Percentiles rank a stretch among this genome's conserved stretches.
These are phyloP conservation scores for Myotis davidii DNA, from an alignment of 2,113 vertebrate genomes.

Conservation along the genomic window DNA sequence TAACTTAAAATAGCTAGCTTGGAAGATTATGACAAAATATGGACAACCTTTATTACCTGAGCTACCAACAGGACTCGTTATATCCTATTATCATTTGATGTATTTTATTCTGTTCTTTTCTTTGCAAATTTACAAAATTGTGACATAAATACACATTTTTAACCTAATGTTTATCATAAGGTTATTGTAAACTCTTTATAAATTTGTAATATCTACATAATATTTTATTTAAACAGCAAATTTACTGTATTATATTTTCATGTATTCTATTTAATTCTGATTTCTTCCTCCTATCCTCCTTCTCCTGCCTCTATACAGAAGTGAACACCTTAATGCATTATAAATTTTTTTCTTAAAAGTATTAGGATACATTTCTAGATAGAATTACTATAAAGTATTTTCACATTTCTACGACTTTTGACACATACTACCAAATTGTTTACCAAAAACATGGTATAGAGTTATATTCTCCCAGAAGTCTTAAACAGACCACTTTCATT, in stretches of 20 bases:
- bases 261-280: not conserved
- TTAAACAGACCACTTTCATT: not conserved
- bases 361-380: slow-evolving; percentile 46
- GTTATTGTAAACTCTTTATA: slow-evolving; percentile 15
- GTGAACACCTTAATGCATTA: not conserved
- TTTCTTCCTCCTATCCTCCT: not conserved
- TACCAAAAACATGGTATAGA: not conserved
- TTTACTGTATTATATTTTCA: not conserved
- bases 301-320: not conserved
- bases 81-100: not conserved
- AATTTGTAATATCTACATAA: not conserved
- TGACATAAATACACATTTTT: slow-evolving; percentile 2
- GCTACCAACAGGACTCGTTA: not conserved
- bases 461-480: not conserved
- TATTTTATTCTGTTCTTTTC: slow-evolving; percentile 8
- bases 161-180: slow-evolving; percentile 25
- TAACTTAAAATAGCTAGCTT: slow-evolving; percentile 44
- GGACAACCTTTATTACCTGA: not conserved
- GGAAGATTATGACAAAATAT: slow-evolving; percentile 38
- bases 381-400: slow-evolving; percentile 19
- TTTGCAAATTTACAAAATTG: not conserved
- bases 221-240: slow-evolving; percentile 33
- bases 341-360: not conserved
- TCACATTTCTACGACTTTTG: slow-evolving; percentile 12
- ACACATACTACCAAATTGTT: not conserved